Evolutionary conservation across 1,140 invertebrate genomes (phyloP).

Genomic region (Drosophila subobscura): DNA sequence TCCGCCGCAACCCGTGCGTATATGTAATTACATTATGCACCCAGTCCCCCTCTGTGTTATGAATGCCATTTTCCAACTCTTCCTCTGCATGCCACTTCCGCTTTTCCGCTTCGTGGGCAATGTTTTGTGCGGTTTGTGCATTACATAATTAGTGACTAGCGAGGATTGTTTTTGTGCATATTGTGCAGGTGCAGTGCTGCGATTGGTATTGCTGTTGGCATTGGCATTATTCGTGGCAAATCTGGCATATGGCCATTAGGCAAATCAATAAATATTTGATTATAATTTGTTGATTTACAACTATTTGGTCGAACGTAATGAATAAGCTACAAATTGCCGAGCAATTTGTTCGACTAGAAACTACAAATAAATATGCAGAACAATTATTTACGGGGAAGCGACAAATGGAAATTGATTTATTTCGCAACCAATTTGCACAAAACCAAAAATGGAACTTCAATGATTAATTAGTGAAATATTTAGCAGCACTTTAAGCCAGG

Average conservation of each 20-base stretch:
- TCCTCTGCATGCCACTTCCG: not conserved
- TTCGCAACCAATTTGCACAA: not conserved
- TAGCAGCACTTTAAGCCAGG: not conserved
- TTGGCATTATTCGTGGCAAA: constrained; percentile 5
- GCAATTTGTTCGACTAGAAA: constrained; percentile 26
- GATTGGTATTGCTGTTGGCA: constrained; percentile 17
- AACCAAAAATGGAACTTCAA: not conserved
- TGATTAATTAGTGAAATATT: not conserved
- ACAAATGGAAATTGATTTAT: constrained; percentile 6
- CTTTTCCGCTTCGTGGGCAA: constrained; percentile 14
- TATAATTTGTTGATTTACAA: constrained; percentile 78
- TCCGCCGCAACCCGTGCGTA: not conserved
- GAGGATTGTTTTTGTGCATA: not conserved
- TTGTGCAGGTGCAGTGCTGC: constrained; percentile 12
- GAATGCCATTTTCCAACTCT: constrained; percentile 23
- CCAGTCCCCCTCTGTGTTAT: not conserved
- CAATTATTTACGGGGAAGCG: constrained; percentile 14
- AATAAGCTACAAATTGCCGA: constrained; percentile 57
- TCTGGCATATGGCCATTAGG: constrained; percentile 56
- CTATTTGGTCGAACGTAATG: constrained; percentile 53
- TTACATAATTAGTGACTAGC: constrained; percentile 61
- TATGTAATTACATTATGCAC: constrained; percentile 56
- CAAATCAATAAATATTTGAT: constrained; percentile 79
- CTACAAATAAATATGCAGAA: constrained; percentile 15
- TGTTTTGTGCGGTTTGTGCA: constrained; percentile 35